Percentiles rank a stretch among this genome's conserved stretches.
These are phyloP conservation scores for Amphimedon queenslandica DNA, from an alignment of 37 sponge, comb jelly and placozoan genomes.

Conservation along the genomic window DNA sequence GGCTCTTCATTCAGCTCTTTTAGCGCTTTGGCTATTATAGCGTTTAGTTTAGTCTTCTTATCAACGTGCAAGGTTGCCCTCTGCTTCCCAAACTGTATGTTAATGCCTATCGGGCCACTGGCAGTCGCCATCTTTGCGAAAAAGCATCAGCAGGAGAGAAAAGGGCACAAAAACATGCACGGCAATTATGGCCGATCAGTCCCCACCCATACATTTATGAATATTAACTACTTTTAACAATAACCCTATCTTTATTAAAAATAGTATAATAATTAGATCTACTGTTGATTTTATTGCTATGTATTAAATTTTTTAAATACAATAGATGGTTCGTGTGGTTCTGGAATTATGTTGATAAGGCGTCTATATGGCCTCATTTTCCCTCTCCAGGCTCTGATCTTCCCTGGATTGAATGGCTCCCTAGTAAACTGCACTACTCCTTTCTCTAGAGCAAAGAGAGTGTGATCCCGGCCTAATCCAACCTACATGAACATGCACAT, in stretches of 20 bases:
- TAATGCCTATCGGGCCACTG: not conserved
- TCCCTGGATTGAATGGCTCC: conserved; percentile 2
- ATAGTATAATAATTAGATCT: too few relatives aligned
- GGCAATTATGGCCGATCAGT: too few relatives aligned
- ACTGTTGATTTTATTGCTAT: too few relatives aligned
- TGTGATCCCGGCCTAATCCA: conserved; percentile 89
- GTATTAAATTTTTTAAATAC: not conserved
- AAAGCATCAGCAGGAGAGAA: too few relatives aligned
- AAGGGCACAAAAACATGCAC: too few relatives aligned
- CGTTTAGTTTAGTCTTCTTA: not conserved
- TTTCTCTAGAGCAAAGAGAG: conserved; percentile 74
- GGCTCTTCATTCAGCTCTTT: not conserved
- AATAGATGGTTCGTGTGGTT: not conserved
- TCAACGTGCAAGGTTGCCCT: not conserved
- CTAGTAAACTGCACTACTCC: conserved; percentile 70
- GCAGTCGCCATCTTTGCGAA: not conserved
- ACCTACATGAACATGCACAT: conserved; percentile 42
- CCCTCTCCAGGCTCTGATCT: not conserved
- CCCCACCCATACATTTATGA: too few relatives aligned
- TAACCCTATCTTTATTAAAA: too few relatives aligned
- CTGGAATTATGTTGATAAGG: not conserved
- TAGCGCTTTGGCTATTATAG: not conserved
- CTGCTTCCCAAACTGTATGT: not conserved
- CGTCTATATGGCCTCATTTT: not conserved
- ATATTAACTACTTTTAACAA: too few relatives aligned